Evolutionary conservation across 2,113 vertebrate genomes (phyloP).

Genomic region (Ptychochromis oligacanthus): DNA sequence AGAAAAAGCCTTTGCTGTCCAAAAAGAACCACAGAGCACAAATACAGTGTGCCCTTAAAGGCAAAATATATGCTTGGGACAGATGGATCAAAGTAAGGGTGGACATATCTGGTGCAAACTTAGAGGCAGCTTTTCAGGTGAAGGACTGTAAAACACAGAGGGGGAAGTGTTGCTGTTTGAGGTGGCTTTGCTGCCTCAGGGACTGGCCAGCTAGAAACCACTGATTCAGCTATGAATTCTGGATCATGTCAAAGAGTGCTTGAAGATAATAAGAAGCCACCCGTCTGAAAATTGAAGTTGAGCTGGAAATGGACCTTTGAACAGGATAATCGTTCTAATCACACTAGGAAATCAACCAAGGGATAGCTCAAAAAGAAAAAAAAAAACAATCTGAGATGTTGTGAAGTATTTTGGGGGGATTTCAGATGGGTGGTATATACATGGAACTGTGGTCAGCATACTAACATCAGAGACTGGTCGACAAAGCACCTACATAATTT

Average conservation of each 20-base stretch:
- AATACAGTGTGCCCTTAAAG: neutral
- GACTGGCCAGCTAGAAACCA: neutral
- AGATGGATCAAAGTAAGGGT: neutral
- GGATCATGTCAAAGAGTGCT: neutral
- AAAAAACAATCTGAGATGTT: neutral
- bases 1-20: neutral
- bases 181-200: neutral
- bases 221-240: neutral
- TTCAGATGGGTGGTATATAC: neutral
- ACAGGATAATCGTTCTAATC: neutral
- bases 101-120: neutral
- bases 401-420: neutral
- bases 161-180: neutral
- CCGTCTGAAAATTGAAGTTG: neutral
- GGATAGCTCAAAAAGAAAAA: neutral
- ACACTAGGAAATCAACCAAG: neutral
- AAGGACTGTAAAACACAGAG: neutral
- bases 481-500: no score
- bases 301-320: neutral
- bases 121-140: neutral
- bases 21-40: neutral
- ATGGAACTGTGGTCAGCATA: no score
- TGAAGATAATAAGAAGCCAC: neutral
- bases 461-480: no score
- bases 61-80: neutral